Conservation (phyloP, 2,888 invertebrate genomes). For the Heteropelma amictum region DNA sequence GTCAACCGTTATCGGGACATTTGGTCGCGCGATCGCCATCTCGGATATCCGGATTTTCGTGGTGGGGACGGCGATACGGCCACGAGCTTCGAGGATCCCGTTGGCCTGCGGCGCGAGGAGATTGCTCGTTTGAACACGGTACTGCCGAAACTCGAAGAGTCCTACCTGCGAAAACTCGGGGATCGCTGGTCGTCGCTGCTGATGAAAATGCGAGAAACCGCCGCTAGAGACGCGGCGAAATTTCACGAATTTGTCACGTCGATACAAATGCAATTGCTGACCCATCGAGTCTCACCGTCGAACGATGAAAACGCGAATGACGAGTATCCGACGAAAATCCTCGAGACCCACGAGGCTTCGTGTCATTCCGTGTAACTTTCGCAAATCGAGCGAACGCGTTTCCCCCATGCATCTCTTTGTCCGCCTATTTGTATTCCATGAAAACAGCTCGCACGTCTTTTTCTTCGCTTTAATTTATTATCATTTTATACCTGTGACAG, state of each 20-base stretch:
- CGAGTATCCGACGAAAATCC: background rate
- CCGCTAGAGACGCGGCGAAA: conserved; percentile 33
- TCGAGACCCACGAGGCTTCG: background rate
- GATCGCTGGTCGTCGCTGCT: conserved; percentile 58
- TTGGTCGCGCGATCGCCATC: conserved; percentile 72
- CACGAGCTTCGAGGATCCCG: conserved; percentile 58
- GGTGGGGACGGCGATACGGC: conserved; percentile 60
- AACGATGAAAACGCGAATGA: background rate
- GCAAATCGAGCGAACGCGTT: no score
- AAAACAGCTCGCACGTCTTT: background rate
- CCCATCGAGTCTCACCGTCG: conserved; percentile 34
- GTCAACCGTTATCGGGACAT: conserved; percentile 69
- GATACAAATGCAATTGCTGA: conserved; percentile 56
- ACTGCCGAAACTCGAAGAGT: conserved; percentile 66
- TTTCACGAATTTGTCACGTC: conserved; percentile 55
- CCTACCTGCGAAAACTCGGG: conserved; percentile 61
- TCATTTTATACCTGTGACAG: conserved; percentile 44
- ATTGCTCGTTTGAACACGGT: conserved; percentile 65
- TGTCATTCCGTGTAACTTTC: no score
- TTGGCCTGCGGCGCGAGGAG: conserved; percentile 61
- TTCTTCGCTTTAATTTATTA: conserved; percentile 38
- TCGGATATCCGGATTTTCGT: conserved; percentile 67
- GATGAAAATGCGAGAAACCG: conserved; percentile 57
- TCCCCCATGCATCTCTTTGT: no score
- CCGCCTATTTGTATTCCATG: no score